These are phyloP conservation scores for Thamnophis elegans DNA, from an alignment of 2,797 vertebrate species.

Conservation along the genomic window DNA sequence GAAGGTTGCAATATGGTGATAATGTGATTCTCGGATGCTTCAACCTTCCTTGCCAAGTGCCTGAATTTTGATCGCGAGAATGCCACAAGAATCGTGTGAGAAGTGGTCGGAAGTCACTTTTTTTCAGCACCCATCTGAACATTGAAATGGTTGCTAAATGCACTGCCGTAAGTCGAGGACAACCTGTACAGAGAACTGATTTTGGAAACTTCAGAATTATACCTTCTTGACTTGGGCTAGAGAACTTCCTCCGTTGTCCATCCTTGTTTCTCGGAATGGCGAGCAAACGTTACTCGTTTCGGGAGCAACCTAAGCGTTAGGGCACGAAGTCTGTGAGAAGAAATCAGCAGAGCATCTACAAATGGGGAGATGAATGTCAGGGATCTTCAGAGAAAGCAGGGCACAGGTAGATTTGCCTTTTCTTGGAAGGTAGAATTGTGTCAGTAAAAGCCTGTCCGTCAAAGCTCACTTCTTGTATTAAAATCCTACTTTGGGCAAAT, in stretches of 20 bases:
- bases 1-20: background rate
- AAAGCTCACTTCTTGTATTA: background rate
- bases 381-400: background rate
- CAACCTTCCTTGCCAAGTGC: background rate
- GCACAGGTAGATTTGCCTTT: background rate
- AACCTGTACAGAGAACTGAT: background rate
- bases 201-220: conserved; percentile 37
- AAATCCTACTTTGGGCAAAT: background rate
- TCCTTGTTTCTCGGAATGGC: background rate
- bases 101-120: background rate
- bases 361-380: background rate
- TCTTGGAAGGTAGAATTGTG: background rate
- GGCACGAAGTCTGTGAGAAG: rapidly evolving
- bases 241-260: conserved; percentile 21
- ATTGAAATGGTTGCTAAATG: background rate
- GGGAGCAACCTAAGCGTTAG: conserved; percentile 44
- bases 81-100: background rate
- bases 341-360: background rate
- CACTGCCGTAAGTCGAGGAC: background rate
- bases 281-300: conserved; percentile 35
- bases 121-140: too few relatives aligned
- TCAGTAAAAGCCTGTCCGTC: background rate
- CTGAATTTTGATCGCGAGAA: background rate
- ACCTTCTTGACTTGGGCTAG: conserved; percentile 16
- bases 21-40: background rate